These are phyloP conservation scores for Probosciger aterrimus DNA, from an alignment of 2,113 vertebrate genomes.

Conservation along the genomic window DNA sequence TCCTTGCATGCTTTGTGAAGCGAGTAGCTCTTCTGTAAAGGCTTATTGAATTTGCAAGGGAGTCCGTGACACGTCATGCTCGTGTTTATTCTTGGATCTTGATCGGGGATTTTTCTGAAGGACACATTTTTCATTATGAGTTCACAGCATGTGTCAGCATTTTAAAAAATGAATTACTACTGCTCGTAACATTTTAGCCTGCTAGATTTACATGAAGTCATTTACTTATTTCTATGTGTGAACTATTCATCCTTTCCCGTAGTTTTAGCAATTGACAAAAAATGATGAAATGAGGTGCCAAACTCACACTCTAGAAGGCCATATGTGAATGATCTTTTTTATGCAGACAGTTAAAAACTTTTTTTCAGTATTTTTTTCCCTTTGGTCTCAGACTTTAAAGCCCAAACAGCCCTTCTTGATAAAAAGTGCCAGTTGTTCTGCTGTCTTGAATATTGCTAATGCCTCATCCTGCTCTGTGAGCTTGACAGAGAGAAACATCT, in stretches of 20 bases:
- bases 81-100: constrained; percentile 68
- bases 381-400: neutral
- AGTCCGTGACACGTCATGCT: constrained; percentile 43
- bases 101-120: constrained; percentile 68
- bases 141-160: constrained; percentile 72
- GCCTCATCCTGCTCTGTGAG: neutral
- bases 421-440: neutral
- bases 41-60: constrained; percentile 59
- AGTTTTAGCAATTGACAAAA: constrained; percentile 9
- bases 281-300: neutral
- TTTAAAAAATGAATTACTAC: constrained; percentile 60
- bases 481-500: neutral
- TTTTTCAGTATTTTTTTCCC: neutral
- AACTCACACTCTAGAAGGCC: neutral
- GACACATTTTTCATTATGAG: constrained; percentile 69
- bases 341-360: neutral
- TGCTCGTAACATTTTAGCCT: constrained; percentile 45
- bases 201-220: constrained; percentile 49
- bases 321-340: neutral
- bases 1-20: constrained; percentile 20
- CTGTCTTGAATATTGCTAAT: neutral
- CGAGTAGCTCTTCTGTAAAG: constrained; percentile 20
- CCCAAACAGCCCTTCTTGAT: neutral
- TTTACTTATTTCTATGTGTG: constrained; percentile 43
- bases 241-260: constrained; percentile 8